Evolutionary conservation across 1,140 invertebrate species (phyloP).

Genomic region (Calycopis cecrops): DNA sequence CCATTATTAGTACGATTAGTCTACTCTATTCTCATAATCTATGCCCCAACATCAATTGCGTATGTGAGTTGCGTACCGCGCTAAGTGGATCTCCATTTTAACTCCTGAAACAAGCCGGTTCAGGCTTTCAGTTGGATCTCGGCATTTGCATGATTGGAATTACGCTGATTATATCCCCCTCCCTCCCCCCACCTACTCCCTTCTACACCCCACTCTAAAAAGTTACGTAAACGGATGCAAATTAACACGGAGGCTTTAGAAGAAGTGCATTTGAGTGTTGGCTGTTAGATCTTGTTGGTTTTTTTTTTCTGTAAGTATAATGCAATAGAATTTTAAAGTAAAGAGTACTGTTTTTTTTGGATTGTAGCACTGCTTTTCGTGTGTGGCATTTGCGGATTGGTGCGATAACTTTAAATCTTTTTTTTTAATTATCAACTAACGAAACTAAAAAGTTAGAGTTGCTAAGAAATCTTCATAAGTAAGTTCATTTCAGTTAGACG

Average conservation of each 20-base stretch:
- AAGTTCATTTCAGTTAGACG: no score
- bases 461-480: no score
- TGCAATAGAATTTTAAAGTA: no score
- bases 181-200: conserved; percentile 25
- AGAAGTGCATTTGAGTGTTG: conserved; percentile 2
- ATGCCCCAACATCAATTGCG: conserved; percentile 57
- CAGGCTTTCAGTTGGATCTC: conserved; percentile 72
- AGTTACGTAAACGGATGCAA: conserved; percentile 60
- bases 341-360: no score
- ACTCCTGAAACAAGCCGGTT: conserved; percentile 72
- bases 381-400: no score
- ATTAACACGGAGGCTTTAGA: conserved; percentile 56
- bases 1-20: not conserved
- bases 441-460: no score
- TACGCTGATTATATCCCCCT: conserved; percentile 63
- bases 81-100: conserved; percentile 74
- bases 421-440: no score
- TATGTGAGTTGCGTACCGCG: conserved; percentile 66
- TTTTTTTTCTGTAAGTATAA: no score
- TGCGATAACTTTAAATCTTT: no score
- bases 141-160: conserved; percentile 73
- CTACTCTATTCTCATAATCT: conserved; percentile 33
- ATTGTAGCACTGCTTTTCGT: no score
- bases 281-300: no score
- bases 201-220: conserved; percentile 34